phyloP scores from a whole-genome alignment of 2,888 invertebrate genomes.

The Axea sp. region DNA sequence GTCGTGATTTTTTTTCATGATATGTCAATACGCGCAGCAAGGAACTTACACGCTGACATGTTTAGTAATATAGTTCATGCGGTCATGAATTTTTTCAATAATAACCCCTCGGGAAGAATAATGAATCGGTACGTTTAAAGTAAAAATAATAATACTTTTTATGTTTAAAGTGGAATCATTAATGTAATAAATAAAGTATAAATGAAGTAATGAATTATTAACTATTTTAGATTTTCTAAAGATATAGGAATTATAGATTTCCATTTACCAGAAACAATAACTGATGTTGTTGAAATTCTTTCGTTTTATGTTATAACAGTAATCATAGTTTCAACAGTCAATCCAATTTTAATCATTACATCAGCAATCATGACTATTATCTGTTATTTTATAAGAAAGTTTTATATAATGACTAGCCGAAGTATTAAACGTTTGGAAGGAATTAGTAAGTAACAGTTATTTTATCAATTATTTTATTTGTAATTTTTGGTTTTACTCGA shows the following conservation, averaged over 20 bases:
- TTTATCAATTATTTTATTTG: too few species aligned
- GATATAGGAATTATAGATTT: slow-evolving; percentile 89
- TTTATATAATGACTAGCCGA: slow-evolving; percentile 89
- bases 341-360: slow-evolving; percentile 82
- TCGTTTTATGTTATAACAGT: slow-evolving; percentile 64
- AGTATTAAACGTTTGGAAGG: slow-evolving; percentile 90
- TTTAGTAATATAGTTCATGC: slow-evolving; percentile 87
- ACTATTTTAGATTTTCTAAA: slow-evolving; percentile 86
- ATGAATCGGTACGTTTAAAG: slow-evolving; percentile 44
- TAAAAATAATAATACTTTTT: background rate
- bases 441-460: slow-evolving; percentile 83
- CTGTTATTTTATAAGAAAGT: slow-evolving; percentile 87
- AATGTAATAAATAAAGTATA: too few species aligned
- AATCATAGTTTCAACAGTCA: slow-evolving; percentile 87
- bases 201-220: too few species aligned
- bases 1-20: slow-evolving; percentile 81
- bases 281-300: slow-evolving; percentile 86
- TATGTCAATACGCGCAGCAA: slow-evolving; percentile 89
- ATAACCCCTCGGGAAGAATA: slow-evolving; percentile 85
- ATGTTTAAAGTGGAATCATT: too few species aligned
- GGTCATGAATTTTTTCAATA: slow-evolving; percentile 92
- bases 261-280: slow-evolving; percentile 82
- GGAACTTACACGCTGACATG: slow-evolving; percentile 87
- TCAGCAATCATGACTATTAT: slow-evolving; percentile 84
- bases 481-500: too few species aligned